These are phyloP conservation scores for Isichthys henryi DNA, from an alignment of 2,113 vertebrate genomes.

Conservation along the genomic window DNA sequence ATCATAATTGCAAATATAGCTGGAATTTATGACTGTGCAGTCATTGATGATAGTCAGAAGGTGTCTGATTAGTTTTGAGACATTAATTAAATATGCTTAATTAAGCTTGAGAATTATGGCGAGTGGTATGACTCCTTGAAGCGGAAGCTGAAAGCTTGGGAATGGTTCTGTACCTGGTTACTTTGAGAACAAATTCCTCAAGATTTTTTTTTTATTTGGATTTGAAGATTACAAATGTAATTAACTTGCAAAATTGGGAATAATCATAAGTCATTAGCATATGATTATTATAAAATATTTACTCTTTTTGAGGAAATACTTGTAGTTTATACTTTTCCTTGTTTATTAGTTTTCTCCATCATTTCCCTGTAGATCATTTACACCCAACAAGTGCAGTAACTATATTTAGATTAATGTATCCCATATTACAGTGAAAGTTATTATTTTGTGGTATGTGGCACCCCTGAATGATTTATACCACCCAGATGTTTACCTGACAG, in stretches of 20 bases:
- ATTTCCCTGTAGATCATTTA: background rate
- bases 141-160: background rate
- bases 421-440: background rate
- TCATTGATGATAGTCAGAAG: conserved; percentile 34
- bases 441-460: background rate
- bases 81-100: conserved; percentile 36
- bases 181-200: background rate
- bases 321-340: background rate
- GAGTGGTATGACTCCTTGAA: background rate
- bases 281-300: background rate
- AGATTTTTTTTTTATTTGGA: background rate
- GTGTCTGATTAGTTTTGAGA: conserved; percentile 40
- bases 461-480: background rate
- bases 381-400: background rate
- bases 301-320: background rate
- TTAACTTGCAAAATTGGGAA: background rate
- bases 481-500: background rate
- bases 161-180: background rate
- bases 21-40: background rate
- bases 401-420: background rate
- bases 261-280: background rate
- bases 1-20: background rate
- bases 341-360: background rate
- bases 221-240: background rate
- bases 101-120: conserved; percentile 20